Evolutionary conservation across 2,888 invertebrate species (phyloP).

Genomic region (Anthophora plumipes): DNA sequence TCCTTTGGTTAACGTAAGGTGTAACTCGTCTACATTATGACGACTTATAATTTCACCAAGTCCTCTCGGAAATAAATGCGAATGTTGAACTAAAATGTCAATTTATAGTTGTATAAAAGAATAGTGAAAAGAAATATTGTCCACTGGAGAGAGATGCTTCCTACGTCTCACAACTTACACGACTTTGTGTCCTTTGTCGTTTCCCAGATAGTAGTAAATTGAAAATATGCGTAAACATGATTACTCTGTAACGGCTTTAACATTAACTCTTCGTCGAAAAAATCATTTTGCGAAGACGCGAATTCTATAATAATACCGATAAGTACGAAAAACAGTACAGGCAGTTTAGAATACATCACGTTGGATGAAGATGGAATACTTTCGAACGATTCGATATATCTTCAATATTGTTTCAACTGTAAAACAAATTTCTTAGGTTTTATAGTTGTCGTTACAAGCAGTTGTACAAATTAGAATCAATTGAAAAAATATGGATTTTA

Average conservation of each 20-base stretch:
- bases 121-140: not conserved
- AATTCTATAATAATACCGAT: conserved; percentile 42
- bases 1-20: conserved; percentile 96
- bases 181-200: conserved; percentile 72
- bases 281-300: conserved; percentile 85
- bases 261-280: conserved; percentile 94
- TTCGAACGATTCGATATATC: not conserved
- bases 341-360: not conserved
- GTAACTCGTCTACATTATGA: conserved; percentile 95
- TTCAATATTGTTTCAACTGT: not conserved
- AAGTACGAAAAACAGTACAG: conserved; percentile 35
- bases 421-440: conserved; percentile 15
- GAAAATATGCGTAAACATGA: conserved; percentile 95
- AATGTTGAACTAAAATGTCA: conserved; percentile 89
- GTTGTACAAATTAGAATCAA: not conserved
- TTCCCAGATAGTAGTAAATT: conserved; percentile 94
- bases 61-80: conserved; percentile 94
- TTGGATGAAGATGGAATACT: not conserved
- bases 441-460: not conserved
- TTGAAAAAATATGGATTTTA: not conserved
- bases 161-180: conserved; percentile 70
- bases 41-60: conserved; percentile 94
- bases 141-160: not conserved
- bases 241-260: conserved; percentile 93
- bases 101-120: not conserved